Conservation (phyloP, 2,888 invertebrate species). For the Crioceris asparagi region DNA sequence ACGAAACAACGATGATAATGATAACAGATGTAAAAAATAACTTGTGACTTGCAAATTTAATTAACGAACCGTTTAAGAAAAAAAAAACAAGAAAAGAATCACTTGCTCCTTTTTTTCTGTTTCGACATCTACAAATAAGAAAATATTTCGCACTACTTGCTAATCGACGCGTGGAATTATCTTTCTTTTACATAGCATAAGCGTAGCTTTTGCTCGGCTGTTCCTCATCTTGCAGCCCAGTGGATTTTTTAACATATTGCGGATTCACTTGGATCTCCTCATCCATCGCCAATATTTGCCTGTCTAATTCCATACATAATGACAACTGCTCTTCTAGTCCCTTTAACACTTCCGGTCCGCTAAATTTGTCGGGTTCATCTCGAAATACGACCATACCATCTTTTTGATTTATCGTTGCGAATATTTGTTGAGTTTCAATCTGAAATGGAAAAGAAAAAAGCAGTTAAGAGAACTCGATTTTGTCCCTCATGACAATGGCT, state of each 20-base stretch:
- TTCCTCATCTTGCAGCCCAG: constrained; percentile 37
- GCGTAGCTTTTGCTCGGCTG: constrained; percentile 37
- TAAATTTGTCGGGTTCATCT: constrained; percentile 92
- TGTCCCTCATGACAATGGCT: constrained; percentile 17
- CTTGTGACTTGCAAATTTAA: too few relatives aligned
- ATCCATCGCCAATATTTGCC: constrained; percentile 85
- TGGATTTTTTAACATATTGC: constrained; percentile 44
- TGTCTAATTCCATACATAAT: constrained; percentile 77
- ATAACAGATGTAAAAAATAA: too few relatives aligned
- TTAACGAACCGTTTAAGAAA: too few relatives aligned
- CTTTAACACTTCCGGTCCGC: constrained; percentile 78
- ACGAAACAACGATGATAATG: too few relatives aligned
- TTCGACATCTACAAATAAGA: too few relatives aligned
- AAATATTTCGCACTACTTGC: too few relatives aligned
- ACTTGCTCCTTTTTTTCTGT: too few relatives aligned
- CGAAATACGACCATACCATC: constrained; percentile 97
- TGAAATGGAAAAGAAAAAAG: constrained; percentile 31
- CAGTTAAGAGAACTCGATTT: neutral
- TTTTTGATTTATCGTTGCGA: constrained; percentile 92
- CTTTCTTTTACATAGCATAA: constrained; percentile 34
- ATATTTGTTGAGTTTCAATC: constrained; percentile 96
- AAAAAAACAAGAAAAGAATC: too few relatives aligned
- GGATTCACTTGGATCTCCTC: constrained; percentile 90
- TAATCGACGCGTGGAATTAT: too few relatives aligned
- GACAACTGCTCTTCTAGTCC: constrained; percentile 79